Evolutionary conservation across 2,888 invertebrate genomes (phyloP).

Genomic region (Litoditis marina): DNA sequence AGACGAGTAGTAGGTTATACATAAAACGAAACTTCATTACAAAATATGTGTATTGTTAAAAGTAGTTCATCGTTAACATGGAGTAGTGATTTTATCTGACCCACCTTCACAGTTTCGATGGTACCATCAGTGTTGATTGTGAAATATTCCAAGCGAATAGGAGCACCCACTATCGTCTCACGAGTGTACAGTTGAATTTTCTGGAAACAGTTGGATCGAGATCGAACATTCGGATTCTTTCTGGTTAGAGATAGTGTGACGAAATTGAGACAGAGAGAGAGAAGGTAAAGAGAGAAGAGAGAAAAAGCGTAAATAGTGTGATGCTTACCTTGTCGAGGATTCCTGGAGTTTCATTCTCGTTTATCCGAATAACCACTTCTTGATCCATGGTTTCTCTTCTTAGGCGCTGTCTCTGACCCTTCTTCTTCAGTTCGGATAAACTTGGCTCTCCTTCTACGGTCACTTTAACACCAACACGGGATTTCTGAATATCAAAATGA

Average conservation of each 20-base stretch:
- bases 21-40: too few relatives aligned
- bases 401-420: neutral
- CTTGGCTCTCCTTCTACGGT: slow-evolving; percentile 1
- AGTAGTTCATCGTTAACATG: too few relatives aligned
- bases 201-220: too few relatives aligned
- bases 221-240: too few relatives aligned
- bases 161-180: slow-evolving; percentile 14
- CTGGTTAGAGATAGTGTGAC: too few relatives aligned
- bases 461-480: slow-evolving; percentile 11
- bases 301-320: neutral
- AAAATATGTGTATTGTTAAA: too few relatives aligned
- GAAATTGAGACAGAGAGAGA: too few relatives aligned
- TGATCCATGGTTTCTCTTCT: slow-evolving; percentile 11
- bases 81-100: too few relatives aligned
- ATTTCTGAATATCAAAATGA: too few relatives aligned
- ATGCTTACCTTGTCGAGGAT: slow-evolving; percentile 1
- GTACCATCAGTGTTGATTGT: slow-evolving; percentile 15
- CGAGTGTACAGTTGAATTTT: slow-evolving; percentile 9
- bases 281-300: too few relatives aligned
- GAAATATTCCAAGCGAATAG: slow-evolving; percentile 12
- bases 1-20: too few relatives aligned
- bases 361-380: slow-evolving; percentile 6
- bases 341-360: slow-evolving; percentile 8
- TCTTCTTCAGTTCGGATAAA: slow-evolving; percentile 5
- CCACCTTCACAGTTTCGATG: slow-evolving; percentile 11